Evolutionary conservation across 2,888 invertebrate genomes (phyloP).

Genomic region (Hypena proboscidalis): DNA sequence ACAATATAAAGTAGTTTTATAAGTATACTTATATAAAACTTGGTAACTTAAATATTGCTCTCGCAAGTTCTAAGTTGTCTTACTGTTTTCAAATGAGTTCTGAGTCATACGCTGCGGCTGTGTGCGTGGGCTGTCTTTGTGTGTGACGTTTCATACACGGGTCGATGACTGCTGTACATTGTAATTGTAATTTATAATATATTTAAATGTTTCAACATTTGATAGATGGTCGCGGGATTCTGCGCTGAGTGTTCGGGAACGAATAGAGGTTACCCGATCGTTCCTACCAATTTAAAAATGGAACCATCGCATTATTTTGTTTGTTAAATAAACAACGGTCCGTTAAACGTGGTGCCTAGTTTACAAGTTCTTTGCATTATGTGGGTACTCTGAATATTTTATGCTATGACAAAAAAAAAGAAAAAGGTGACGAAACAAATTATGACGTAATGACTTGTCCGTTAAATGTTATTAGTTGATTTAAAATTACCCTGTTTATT

Average conservation of each 20-base stretch:
- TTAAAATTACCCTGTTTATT: too few species aligned
- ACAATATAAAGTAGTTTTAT: not conserved
- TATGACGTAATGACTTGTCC: too few species aligned
- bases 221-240: slow-evolving; percentile 68
- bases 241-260: slow-evolving; percentile 43
- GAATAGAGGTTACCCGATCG: slow-evolving; percentile 29
- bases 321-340: not conserved
- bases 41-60: slow-evolving; percentile 1
- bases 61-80: slow-evolving; percentile 26
- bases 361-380: too few species aligned
- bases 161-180: slow-evolving; percentile 70
- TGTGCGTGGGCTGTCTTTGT: slow-evolving; percentile 43
- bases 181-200: slow-evolving; percentile 81
- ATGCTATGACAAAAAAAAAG: too few species aligned
- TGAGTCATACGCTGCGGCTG: slow-evolving; percentile 39
- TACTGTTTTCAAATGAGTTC: slow-evolving; percentile 42
- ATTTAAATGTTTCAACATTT: slow-evolving; percentile 75
- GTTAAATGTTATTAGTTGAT: too few species aligned
- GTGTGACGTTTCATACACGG: slow-evolving; percentile 59
- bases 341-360: not conserved
- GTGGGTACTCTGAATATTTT: too few species aligned
- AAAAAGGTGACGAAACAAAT: too few species aligned
- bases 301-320: not conserved
- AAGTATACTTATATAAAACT: too few species aligned
- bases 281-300: slow-evolving; percentile 23